A percentile compares a stretch with the other conserved stretches of the same genome.
Evolutionary conservation across 2,113 vertebrate genomes (phyloP).

Genomic region (Sigmodon hispidus): DNA sequence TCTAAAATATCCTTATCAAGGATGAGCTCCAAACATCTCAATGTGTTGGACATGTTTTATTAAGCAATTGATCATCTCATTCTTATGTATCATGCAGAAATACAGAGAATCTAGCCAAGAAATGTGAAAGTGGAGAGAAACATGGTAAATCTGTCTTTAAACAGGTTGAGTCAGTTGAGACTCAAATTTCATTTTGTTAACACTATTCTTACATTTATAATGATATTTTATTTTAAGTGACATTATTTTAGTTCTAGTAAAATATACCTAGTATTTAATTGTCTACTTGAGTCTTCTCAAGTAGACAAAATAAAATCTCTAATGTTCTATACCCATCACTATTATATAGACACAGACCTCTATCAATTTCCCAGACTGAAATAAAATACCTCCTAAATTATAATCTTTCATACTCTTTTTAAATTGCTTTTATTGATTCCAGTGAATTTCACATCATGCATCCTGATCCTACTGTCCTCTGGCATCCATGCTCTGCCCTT

Average conservation of each 20-base stretch:
- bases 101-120: not conserved
- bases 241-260: not conserved
- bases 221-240: not conserved
- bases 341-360: not conserved
- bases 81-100: not conserved
- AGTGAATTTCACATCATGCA: not conserved
- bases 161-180: not conserved
- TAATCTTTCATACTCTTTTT: not conserved
- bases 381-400: not conserved
- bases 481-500: not conserved
- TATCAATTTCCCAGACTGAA: not conserved
- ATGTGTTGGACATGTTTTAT: not conserved
- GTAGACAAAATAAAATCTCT: not conserved
- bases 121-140: rapidly evolving
- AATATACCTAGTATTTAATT: not conserved
- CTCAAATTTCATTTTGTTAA: not conserved
- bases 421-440: not conserved
- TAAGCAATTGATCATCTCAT: not conserved
- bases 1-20: not conserved
- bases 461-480: not conserved
- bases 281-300: not conserved
- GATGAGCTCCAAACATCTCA: not conserved
- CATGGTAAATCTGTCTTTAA: not conserved
- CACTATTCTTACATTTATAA: not conserved
- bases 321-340: not conserved